Evolutionary conservation across 2,113 vertebrate species (phyloP), one percentile per base, ranked within the genome.

Genomic region (Chamaea fasciata): DNA sequence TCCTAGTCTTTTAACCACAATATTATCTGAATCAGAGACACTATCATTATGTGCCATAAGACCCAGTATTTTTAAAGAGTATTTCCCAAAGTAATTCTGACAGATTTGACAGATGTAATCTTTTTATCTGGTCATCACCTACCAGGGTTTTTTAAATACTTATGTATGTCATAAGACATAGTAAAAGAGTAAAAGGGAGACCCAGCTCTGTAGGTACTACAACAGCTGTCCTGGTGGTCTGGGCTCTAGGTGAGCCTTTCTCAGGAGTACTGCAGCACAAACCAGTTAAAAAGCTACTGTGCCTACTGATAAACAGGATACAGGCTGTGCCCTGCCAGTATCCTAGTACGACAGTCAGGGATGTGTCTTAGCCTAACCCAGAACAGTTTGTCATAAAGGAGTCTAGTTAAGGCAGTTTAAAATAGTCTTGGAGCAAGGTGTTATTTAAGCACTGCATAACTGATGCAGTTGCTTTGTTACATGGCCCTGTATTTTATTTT

Each of bases 11-110:
- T 85, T 77, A 94, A 84, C 37, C 65, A 75, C 73, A 92, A 53
- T 90, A 87, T 95, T 82, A 80, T 79, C 26, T 83, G 87, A 91
- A 74, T 90, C 74, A 95, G 83, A 75, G 89, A 85, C 41, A 89
- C 18, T 56, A 49, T 75, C 17, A 91, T 68, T 71, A 74, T 69
- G 56, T 91, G 27, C 42, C 9, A 49, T 95, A 89, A 88, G 63
- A 4, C 7, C 18, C 39, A 70, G 14, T 74, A 50, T 55, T 95
- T 95, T 70, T 74, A 57, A 84, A 89, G 23, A 78, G 17, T 57
- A 27, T 83, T 91, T 96, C 67, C 37, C 67, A 27, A 55, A 90
- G 50, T 89, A 69, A 39, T 92, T 95, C 47, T 87, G 70, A 65
- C 46, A 53, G 21, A 39, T 73, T 63, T 33, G 55, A 65, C 44